Evolutionary conservation across 2,797 vertebrate species (phyloP).

Genomic region (Notolepis coatsorum): DNA sequence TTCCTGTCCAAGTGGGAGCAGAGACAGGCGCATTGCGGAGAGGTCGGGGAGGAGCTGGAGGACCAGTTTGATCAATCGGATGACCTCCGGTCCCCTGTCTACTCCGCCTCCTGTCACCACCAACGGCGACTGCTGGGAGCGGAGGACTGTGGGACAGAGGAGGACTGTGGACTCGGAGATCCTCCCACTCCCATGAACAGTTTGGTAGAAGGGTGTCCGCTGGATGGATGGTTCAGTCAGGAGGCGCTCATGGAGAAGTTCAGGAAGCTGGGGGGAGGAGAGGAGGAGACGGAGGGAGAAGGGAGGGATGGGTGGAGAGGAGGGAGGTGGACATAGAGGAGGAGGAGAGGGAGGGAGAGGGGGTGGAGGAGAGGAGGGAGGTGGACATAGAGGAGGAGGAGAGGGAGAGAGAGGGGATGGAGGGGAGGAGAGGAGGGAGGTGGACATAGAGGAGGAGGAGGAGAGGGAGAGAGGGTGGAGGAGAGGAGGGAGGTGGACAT

Average conservation of each 20-base stretch:
- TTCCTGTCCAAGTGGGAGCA: conserved; percentile 64
- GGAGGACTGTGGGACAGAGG: conserved; percentile 50
- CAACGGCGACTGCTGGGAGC: conserved; percentile 9
- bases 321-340: background rate
- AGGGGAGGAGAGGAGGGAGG: background rate
- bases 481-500: too few species aligned
- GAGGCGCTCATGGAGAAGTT: conserved; percentile 84
- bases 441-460: too few species aligned
- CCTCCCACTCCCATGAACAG: conserved; percentile 91
- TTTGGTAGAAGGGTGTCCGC: conserved; percentile 87
- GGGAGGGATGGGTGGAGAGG: too few species aligned
- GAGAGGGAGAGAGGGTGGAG: background rate
- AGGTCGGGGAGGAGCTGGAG: conserved; percentile 35
- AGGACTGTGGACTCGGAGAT: too few species aligned
- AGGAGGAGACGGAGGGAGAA: too few species aligned
- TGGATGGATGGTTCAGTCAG: conserved; percentile 80
- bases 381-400: background rate
- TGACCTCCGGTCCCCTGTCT: conserved; percentile 11
- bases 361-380: background rate
- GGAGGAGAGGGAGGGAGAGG: background rate
- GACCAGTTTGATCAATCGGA: conserved; percentile 31
- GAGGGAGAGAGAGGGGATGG: background rate
- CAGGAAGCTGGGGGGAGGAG: conserved; percentile 69
- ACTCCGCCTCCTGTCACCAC: conserved; percentile 18
- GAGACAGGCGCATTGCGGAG: conserved; percentile 25